Base-by-base conservation (phyloP, 2,113 vertebrate species). In the Phocoena phocoena region DNA sequence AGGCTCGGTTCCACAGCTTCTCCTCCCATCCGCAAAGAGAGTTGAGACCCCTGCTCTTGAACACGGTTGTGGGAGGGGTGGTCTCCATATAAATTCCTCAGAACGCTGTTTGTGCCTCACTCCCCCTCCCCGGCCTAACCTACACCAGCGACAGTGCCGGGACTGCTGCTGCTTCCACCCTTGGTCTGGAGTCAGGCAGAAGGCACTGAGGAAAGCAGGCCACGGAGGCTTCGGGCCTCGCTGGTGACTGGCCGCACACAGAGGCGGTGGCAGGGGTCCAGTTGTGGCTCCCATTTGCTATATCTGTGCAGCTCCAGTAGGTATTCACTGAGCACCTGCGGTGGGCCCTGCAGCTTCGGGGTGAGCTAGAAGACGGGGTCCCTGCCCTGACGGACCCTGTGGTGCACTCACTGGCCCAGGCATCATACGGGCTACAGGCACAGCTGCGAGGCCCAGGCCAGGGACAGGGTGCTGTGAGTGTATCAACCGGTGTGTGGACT, bases 361-460 rank as follows among this genome's bases (percentile, higher is more conserved):
- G 20, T 68, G 14, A 47, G 5, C 47, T 2, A 9, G 77, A 63
- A 65, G 55, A 18, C 2, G 26, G 4, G 44, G 41, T 25, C 23
- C 38, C 58, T 58, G 26, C 14, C 28, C 71, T 5, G 1, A 6
- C 5, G 38, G 68, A 55, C 28, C 17, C 5, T 6, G n/a, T 0
- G 0, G 6, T 14, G 44, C 8, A 7, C 44, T 6, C 67, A 1
- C 79, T 23, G 18, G 47, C 21, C 60, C 20, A 20, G 31, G 31
- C 26, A 3, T 41, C 31, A 2, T 9, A 18, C 13, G 31, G 18
- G 55, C 65, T 0, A 33, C 2, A 10, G 77, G 31, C 8, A 9
- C n/a, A 15, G 2, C 38, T n/a, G 31, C 0, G 0, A 53, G 60
- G 60, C 81, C 53, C 47, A 1, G 10, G 7, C n/a, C 3, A 3